A percentile compares a stretch with the other conserved stretches of the same genome.
Conservation (phyloP, 2,113 vertebrate species). For the Sceloporus undulatus region DNA sequence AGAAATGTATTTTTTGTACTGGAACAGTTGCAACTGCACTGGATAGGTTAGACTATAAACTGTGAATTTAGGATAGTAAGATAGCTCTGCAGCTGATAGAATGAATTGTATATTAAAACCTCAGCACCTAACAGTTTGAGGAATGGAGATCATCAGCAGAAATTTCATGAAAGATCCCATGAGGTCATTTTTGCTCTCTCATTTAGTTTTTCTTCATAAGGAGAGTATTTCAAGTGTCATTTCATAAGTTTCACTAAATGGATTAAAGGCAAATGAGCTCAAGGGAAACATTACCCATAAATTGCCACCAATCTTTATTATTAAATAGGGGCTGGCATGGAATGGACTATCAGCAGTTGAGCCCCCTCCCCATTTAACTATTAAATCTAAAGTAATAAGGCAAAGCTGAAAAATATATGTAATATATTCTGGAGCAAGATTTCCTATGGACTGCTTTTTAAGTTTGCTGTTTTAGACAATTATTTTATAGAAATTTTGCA, state of each 20-base stretch:
- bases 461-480: background rate
- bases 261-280: conserved; percentile 23
- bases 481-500: conserved; percentile 11
- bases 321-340: conserved; percentile 15
- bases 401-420: background rate
- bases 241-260: conserved; percentile 21
- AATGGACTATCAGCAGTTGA: conserved; percentile 16
- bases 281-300: conserved; percentile 29
- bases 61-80: background rate
- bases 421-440: background rate
- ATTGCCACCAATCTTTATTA: conserved; percentile 40
- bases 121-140: conserved; percentile 16
- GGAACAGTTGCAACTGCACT: background rate
- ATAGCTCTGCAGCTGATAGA: background rate
- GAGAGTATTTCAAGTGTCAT: conserved; percentile 20
- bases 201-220: conserved; percentile 20
- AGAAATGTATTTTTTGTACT: background rate
- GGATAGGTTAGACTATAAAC: background rate
- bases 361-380: conserved; percentile 10
- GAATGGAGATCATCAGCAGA: conserved; percentile 28
- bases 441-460: background rate
- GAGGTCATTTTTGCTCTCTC: background rate
- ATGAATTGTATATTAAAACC: conserved; percentile 17
- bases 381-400: conserved; percentile 31
- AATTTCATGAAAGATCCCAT: background rate